These are phyloP conservation scores for Acronicta alni DNA, from an alignment of 2,888 invertebrate species.

Conservation along the genomic window DNA sequence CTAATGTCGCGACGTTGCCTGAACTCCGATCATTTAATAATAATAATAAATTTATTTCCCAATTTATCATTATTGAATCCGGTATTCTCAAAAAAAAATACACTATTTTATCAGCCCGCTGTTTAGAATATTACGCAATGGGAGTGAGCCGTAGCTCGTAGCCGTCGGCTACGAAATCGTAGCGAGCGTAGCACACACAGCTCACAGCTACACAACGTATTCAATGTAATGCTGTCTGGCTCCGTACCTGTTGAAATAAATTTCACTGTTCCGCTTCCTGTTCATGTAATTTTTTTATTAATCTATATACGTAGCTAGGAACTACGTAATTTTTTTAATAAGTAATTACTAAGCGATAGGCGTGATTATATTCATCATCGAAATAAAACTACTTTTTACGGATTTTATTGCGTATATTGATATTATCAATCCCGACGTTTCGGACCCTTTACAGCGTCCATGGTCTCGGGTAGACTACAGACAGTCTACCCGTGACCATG, in stretches of 20 bases:
- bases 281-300: neutral
- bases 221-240: neutral
- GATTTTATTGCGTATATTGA: too few species aligned
- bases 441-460: too few species aligned
- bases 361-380: too few species aligned
- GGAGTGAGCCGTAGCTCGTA: neutral
- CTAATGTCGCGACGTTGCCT: conserved; percentile 2
- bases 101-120: neutral
- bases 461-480: too few species aligned
- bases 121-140: neutral
- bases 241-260: neutral
- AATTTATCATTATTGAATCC: neutral
- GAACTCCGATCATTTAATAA: neutral
- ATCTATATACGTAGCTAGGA: too few species aligned
- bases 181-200: conserved; percentile 25
- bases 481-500: too few species aligned
- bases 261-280: neutral
- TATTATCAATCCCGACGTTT: too few species aligned
- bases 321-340: too few species aligned
- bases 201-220: neutral
- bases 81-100: neutral
- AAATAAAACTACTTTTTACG: too few species aligned
- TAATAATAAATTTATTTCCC: too few species aligned
- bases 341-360: too few species aligned
- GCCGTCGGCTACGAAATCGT: conserved; percentile 21